Conservation (phyloP, 2,797 vertebrate species). For the Sebastiscus albofasciatus region DNA sequence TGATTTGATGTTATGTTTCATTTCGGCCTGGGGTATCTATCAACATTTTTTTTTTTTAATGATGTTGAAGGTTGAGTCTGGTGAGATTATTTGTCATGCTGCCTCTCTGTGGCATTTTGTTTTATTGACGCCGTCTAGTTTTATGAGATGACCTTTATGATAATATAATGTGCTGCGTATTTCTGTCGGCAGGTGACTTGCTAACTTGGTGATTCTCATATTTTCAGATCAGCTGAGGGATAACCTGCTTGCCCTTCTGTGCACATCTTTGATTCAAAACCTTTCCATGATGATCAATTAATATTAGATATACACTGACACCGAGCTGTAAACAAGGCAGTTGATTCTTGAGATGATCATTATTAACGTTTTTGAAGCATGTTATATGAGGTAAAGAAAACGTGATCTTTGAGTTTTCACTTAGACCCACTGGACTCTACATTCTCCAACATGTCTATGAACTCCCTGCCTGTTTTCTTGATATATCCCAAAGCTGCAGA, state of each 20-base stretch:
- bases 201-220: conserved; percentile 21
- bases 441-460: neutral
- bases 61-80: conserved; percentile 23
- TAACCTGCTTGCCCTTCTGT: neutral
- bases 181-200: conserved; percentile 24
- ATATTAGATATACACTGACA: neutral
- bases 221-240: conserved; percentile 11
- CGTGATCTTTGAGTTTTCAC: neutral
- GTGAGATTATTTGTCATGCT: conserved; percentile 31
- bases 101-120: conserved; percentile 47
- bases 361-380: neutral
- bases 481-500: neutral
- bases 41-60: conserved; percentile 14
- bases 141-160: conserved; percentile 59
- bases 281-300: neutral
- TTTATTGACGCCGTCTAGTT: conserved; percentile 57
- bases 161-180: conserved; percentile 31
- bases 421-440: neutral
- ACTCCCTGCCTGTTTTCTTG: neutral
- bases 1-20: conserved; percentile 29
- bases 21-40: neutral
- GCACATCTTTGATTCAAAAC: conserved; percentile 8
- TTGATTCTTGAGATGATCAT: neutral
- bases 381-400: neutral
- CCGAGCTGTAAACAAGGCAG: neutral